Base-by-base conservation (phyloP, 2,113 vertebrate species). In the Centropus unirufus region DNA sequence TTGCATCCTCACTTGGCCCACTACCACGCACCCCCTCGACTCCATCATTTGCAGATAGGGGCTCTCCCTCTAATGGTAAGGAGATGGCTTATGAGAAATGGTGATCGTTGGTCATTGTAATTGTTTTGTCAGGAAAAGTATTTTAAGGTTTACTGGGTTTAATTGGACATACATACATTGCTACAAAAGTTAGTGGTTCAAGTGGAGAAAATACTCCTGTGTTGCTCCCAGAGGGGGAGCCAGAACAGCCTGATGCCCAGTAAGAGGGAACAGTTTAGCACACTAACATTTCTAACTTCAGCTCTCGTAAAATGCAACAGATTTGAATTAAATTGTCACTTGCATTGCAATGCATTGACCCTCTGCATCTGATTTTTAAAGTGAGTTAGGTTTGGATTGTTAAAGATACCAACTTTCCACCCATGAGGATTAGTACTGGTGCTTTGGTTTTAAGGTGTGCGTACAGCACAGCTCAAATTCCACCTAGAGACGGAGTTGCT, bases 1-100 rank as follows among this genome's bases (percentile, higher is more conserved):
- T 97, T 99, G 97, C 99, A 99, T 97, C 98, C 99, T 93, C 99
- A 99, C 97, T 82, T 99, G 97, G 98, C 99, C 91, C 99, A 99
- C 97, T 99, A 99, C 97, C 99, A 99, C 20, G 97, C 99, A 46
- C 99, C 99, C 68, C 99, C 99, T 80, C 98, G 99, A 97, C 99
- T 99, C 96, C 99, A 99, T 96, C 99, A 99, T 97, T 98, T 99
- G 91, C 99, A 99, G 83, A 98, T 99, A 59, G 98, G 98, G 42
- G 97, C 98, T 12, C 98, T 98, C 95, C 99, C 99, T 92, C 98
- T 99, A 93, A 99, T 99, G 99, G 99, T 99, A 98, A 99, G 95
- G 49, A 84, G 92, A 78, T n/a, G 15, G 11, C 21, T 79, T 46
- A 22, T 66, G 52, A 61, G 75, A 61, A 78, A 10, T 18, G 8